Conservation (phyloP, 2,888 invertebrate genomes). For the Orchesella flavescens region DNA sequence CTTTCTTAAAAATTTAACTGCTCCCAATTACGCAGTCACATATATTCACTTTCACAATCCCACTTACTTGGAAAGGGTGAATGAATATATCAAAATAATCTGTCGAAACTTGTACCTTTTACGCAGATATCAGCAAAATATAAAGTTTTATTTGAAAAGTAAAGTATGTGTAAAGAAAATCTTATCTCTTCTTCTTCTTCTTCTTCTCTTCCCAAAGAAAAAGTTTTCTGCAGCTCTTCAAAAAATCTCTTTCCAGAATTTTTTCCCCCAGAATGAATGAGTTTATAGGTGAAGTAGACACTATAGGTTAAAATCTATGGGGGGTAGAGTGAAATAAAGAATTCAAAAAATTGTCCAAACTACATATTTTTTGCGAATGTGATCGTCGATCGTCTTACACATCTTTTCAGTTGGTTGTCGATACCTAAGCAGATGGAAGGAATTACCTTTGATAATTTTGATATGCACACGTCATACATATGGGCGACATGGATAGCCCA, state of each 20-base stretch:
- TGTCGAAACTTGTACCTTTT: constrained; percentile 13
- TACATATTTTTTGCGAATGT: neutral
- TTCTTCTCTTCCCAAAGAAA: neutral
- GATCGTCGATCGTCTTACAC: neutral
- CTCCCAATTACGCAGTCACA: neutral
- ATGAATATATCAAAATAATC: constrained; percentile 12
- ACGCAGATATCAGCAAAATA: neutral
- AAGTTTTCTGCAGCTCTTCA: neutral
- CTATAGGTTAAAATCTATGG: neutral
- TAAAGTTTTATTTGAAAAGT: neutral
- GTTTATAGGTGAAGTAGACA: neutral
- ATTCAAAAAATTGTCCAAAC: neutral
- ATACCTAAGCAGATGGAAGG: neutral
- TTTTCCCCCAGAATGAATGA: neutral
- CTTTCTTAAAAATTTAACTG: neutral
- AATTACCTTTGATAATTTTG: neutral
- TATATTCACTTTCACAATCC: neutral
- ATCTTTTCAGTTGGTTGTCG: neutral
- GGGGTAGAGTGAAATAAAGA: neutral
- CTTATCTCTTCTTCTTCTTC: neutral
- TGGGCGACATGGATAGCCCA: neutral
- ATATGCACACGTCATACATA: neutral
- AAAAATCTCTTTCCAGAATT: neutral
- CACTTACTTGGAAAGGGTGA: neutral
- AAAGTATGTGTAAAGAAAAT: neutral